Conservation (phyloP, 2,113 vertebrate genomes). For the Dasyornis broadbenti region DNA sequence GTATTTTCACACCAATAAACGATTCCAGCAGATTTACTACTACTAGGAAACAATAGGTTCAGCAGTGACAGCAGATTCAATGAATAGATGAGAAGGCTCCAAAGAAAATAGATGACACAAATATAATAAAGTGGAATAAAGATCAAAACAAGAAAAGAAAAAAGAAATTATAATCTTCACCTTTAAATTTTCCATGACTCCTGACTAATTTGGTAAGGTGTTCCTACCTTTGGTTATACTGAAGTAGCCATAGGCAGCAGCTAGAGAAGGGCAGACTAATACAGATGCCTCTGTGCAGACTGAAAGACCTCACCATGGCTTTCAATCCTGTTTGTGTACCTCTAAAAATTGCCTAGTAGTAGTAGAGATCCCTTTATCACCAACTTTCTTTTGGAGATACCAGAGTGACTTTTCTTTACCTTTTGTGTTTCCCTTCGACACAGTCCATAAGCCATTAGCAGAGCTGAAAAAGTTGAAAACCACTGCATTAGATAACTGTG, state of each 20-base stretch:
- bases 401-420: background rate
- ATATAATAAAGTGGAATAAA: background rate
- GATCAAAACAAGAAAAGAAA: background rate
- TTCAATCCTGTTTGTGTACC: background rate
- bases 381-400: background rate
- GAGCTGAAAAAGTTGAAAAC: background rate
- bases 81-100: background rate
- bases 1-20: background rate
- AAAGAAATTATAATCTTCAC: background rate
- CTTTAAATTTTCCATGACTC: background rate
- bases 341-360: background rate
- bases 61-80: background rate
- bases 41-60: background rate
- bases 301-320: background rate
- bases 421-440: background rate
- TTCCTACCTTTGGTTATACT: background rate
- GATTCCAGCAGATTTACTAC: background rate
- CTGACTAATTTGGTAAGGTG: background rate
- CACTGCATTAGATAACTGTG: background rate
- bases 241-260: background rate
- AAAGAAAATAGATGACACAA: background rate
- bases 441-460: background rate
- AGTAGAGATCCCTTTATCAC: background rate
- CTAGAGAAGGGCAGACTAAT: background rate
- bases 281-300: background rate